A percentile compares a stretch with the other conserved stretches of the same genome.
These are phyloP conservation scores for Gadus chalcogrammus DNA, from an alignment of 2,113 vertebrate genomes.

Conservation along the genomic window DNA sequence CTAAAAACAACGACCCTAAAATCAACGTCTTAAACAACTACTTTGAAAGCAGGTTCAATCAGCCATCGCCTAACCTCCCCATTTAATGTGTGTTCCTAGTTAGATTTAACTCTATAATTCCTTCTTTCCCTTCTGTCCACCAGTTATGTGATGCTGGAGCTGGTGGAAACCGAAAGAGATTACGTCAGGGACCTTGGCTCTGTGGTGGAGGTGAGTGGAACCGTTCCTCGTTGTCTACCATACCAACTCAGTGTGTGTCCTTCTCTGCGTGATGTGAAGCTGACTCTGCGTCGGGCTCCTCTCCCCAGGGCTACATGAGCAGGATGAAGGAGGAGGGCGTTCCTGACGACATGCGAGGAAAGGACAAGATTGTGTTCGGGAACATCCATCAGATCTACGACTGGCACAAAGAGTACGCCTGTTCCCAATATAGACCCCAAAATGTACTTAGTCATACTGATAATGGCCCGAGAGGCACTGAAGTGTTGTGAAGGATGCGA, in stretches of 20 bases:
- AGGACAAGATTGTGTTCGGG: conserved; percentile 99
- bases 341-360: conserved; percentile 98
- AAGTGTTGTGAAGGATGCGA: too few species aligned
- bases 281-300: not conserved
- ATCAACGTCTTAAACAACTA: too few species aligned
- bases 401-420: conserved; percentile 94
- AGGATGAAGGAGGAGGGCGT: conserved; percentile 97
- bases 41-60: too few species aligned
- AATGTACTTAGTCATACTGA: too few species aligned
- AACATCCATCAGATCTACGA: conserved; percentile 99
- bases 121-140: conserved; percentile 36
- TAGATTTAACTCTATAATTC: too few species aligned
- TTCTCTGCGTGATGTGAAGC: not conserved
- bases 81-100: too few species aligned
- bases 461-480: too few species aligned
- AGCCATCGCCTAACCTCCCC: too few species aligned
- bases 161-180: conserved; percentile 95
- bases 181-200: conserved; percentile 94
- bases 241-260: not conserved
- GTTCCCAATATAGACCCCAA: too few species aligned
- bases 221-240: not conserved
- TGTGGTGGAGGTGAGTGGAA: conserved; percentile 85
- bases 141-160: conserved; percentile 93
- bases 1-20: too few species aligned
- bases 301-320: conserved; percentile 89